Evolutionary conservation across 1,140 invertebrate genomes (phyloP), one percentile per base, ranked within the genome.

Genomic region (Heliothis virescens): DNA sequence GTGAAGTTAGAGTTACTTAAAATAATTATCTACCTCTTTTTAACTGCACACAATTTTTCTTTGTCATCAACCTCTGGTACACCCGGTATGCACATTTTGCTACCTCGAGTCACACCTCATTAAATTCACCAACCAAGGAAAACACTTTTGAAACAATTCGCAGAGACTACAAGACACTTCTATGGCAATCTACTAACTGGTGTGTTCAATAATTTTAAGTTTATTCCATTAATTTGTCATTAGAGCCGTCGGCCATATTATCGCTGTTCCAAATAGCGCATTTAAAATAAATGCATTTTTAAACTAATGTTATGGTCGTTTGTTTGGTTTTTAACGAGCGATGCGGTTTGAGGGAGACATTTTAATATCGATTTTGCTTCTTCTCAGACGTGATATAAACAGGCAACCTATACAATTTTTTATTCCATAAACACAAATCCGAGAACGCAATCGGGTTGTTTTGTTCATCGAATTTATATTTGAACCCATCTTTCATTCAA

Each of bases 211-310:
- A 86, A 87, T 86, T 87, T 86, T 86, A 85, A 83, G 67, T 85
- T 82, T 86, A 89, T 83, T 81, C 85, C 85, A 94, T 94, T 92
- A 93, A 90, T 89, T 90, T 88, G 82, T 90, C 88, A 89, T 94
- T 94, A 94, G 76, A 83, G 63, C 76, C n/a, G 55, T 81, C 79
- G 80, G 74, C 79, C 74, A 80, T 85, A 83, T 89, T 90, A 91
- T 91, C 90, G 62, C 34, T 89, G 92, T 81, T 89, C 90, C 62
- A 90, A 92, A 92, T 92, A 87, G 83, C 75, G 79, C 87, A 87
- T 86, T 90, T 86, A 86, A 82, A 90, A 85, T 90, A 86, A 88
- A 88, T 86, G 84, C 82, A 76, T 82, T 82, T 86, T 78, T 65
- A 73, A 83, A 82, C 71, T 79, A 63, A 71, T 82, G 76, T 75